Evolutionary conservation across 2,888 invertebrate species (phyloP).

Genomic region (Phaonia tiefii): DNA sequence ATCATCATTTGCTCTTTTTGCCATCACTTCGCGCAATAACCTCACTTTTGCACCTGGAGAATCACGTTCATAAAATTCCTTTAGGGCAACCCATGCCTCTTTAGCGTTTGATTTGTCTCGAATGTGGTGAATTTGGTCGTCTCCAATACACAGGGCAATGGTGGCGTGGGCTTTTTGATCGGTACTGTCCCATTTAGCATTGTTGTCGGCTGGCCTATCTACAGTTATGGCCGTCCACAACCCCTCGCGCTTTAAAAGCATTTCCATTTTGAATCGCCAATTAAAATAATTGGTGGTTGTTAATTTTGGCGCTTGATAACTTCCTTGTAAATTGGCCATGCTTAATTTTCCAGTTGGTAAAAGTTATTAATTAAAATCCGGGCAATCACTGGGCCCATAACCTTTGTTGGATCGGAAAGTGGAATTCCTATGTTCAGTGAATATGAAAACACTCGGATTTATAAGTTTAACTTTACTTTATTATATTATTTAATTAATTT

Average conservation of each 20-base stretch:
- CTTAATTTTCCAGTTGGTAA: no score
- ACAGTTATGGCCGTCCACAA: slow-evolving; percentile 8
- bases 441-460: no score
- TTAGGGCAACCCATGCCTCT: slow-evolving; percentile 47
- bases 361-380: no score
- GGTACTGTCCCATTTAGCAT: slow-evolving; percentile 19
- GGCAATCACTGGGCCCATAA: no score
- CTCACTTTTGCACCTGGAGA: slow-evolving; percentile 58
- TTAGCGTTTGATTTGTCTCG: slow-evolving; percentile 34
- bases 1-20: slow-evolving; percentile 53
- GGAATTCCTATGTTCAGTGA: no score
- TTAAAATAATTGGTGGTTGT: no score
- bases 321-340: no score
- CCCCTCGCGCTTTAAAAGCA: slow-evolving; percentile 7
- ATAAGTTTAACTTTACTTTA: no score
- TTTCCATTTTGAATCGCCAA: slow-evolving; percentile 13
- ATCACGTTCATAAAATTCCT: slow-evolving; percentile 48
- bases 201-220: slow-evolving; percentile 5
- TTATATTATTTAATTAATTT: no score
- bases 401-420: no score
- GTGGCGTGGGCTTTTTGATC: slow-evolving; percentile 49
- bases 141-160: slow-evolving; percentile 49
- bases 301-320: no score
- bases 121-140: slow-evolving; percentile 55
- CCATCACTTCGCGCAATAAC: slow-evolving; percentile 60